Evolutionary conservation across 2,113 vertebrate species (phyloP), one percentile per base, ranked within the genome.

Genomic region (Etheostoma cragini): DNA sequence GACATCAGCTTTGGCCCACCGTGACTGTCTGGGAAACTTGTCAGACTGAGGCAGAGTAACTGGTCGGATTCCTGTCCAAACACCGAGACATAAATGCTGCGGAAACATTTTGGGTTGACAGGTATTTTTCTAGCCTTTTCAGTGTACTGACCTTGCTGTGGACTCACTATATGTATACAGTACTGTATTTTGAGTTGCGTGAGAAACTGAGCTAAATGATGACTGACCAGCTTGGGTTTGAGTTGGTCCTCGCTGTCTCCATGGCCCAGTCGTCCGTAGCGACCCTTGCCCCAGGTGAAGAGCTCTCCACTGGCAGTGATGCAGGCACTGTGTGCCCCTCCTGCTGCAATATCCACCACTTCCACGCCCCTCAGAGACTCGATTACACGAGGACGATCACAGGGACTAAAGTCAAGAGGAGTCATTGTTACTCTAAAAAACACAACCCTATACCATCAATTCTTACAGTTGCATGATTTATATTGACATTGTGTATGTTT

Each of bases 171-270:
- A 16, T 24, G 21, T 8, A 1, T 35, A 24, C 17, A 11, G 0
- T 3, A 14, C 7, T 16, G 46, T 14, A 30, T 50, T 19, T 62
- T 4, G 46, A 61, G 38, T 53, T 8, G 6, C 38, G 33, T 63
- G 33, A 38, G 47, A 80, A 75, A 52, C 21, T 8, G 58, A 68
- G 42, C 26, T 0, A 11, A 52, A 56, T 42, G 73, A 47, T 50
- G 8, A 93, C 85, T 30, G 64, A 99, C 98, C 96, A 99, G 91
- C 83, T 99, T 99, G 30, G 98, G 98, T 92, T 99, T 99, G 1
- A 99, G 94, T 14, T 99, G 98, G 87, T 99, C 98, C 81, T 99
- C 98, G 13, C 98, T 99, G 89, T 99, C 98, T 7, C 98, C 98
- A 3, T 99, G 98, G 1, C 98, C 98, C 67, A 99, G 95, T 8